A percentile compares a stretch with the other conserved stretches of the same genome.
Conservation (phyloP, 2,797 vertebrate genomes). For the Myotis vivesi region DNA sequence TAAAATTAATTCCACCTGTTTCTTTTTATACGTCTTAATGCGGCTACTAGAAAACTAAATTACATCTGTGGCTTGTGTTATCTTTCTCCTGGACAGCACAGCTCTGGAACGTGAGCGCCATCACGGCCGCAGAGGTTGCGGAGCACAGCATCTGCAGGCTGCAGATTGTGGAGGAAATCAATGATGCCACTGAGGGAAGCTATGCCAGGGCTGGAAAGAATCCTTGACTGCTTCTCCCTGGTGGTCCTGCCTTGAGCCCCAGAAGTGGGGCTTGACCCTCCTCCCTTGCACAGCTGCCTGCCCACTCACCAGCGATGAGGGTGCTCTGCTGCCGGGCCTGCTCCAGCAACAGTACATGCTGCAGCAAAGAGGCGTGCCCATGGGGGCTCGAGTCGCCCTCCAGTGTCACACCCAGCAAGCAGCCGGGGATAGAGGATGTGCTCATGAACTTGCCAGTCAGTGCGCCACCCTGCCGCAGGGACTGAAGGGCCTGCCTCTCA, state of each 20-base stretch:
- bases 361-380: slow-evolving; percentile 91
- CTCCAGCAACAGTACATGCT: slow-evolving; percentile 94
- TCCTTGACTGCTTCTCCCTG: not conserved
- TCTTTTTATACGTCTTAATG: not conserved
- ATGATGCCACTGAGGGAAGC: not conserved
- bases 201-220: not conserved
- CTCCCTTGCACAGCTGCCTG: rapidly evolving
- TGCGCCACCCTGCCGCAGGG: slow-evolving; percentile 91
- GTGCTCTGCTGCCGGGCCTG: slow-evolving; percentile 95
- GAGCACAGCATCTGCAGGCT: not conserved
- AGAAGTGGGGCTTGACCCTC: too few species aligned
- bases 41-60: not conserved
- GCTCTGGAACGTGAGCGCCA: not conserved
- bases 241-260: not conserved
- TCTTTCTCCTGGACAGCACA: not conserved
- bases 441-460: slow-evolving; percentile 93
- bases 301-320: slow-evolving; percentile 89
- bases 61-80: rapidly evolving
- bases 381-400: slow-evolving; percentile 90
- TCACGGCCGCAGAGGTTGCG: not conserved
- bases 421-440: slow-evolving; percentile 91
- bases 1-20: not conserved
- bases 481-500: slow-evolving; percentile 90
- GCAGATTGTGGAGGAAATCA: not conserved
- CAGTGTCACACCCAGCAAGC: slow-evolving; percentile 87